phyloP scores from a whole-genome alignment of 2,888 invertebrate genomes.

The Tridacna gigas region DNA sequence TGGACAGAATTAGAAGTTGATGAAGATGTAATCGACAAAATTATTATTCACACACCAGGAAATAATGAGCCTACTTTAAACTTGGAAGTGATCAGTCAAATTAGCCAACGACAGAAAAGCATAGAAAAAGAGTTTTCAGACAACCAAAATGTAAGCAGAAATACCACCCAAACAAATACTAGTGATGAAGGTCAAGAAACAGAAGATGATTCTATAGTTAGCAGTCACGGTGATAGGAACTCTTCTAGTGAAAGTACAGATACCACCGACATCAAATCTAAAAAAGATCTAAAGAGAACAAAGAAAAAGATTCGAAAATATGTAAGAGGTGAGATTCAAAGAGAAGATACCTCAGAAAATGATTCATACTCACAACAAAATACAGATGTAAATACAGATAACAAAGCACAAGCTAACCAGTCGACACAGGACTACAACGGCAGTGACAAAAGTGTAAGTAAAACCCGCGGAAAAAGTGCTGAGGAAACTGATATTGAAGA shows the following conservation, averaged over 20 bases:
- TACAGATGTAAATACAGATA: neutral
- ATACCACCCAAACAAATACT: no score
- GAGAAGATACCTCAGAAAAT: no score
- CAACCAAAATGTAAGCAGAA: neutral
- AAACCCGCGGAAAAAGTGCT: neutral
- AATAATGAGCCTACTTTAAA: constrained; percentile 2
- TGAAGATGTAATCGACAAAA: constrained; percentile 10
- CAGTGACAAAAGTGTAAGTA: neutral
- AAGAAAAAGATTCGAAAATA: no score
- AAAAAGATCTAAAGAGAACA: no score
- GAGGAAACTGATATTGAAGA: neutral
- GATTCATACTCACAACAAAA: no score
- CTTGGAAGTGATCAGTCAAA: constrained; percentile 13
- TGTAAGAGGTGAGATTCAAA: no score
- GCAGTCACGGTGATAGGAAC: no score
- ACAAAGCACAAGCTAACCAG: neutral
- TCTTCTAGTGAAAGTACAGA: no score
- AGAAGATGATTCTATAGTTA: no score
- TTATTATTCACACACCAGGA: constrained; percentile 13
- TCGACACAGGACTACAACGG: neutral
- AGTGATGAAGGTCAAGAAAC: no score
- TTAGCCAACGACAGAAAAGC: neutral
- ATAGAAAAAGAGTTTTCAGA: constrained; percentile 5
- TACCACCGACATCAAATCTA: no score
- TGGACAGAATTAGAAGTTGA: constrained; percentile 21